Evolutionary conservation across 2,797 vertebrate genomes (phyloP).

Genomic region (Pogonophryne albipinna): DNA sequence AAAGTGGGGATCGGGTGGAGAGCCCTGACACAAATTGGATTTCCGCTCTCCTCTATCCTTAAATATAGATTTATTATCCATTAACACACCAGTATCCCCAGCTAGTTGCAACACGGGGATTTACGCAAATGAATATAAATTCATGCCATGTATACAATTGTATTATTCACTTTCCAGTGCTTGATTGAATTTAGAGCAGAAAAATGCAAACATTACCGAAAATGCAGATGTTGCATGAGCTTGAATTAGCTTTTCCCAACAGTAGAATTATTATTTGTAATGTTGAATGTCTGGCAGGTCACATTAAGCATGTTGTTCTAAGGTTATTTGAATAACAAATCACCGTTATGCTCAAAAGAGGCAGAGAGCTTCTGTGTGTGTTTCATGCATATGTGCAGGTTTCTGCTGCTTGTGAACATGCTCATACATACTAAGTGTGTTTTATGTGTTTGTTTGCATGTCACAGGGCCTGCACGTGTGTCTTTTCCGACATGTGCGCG

Average conservation of each 20-base stretch:
- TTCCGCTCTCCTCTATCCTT: slow-evolving; percentile 81
- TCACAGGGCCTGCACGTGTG: neutral
- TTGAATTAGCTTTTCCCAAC: neutral
- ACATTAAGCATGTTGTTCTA: neutral
- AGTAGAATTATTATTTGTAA: neutral
- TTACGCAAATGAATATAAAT: slow-evolving; percentile 71
- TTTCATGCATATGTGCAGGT: slow-evolving; percentile 15
- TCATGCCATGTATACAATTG: slow-evolving; percentile 38
- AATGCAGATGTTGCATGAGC: slow-evolving; percentile 2
- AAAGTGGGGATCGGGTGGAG: slow-evolving; percentile 78
- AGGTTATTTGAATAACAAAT: too few species aligned
- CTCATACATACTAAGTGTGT: neutral
- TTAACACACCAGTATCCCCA: slow-evolving; percentile 72
- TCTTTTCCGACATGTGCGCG: slow-evolving; percentile 36
- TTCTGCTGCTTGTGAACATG: neutral
- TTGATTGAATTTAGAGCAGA: slow-evolving; percentile 56
- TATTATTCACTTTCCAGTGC: slow-evolving; percentile 45
- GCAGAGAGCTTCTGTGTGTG: neutral
- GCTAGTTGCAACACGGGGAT: slow-evolving; percentile 67
- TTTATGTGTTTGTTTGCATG: neutral
- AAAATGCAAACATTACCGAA: slow-evolving; percentile 35
- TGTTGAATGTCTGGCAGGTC: neutral
- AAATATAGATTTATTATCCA: slow-evolving; percentile 85
- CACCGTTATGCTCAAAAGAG: neutral
- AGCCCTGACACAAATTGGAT: slow-evolving; percentile 83